These are phyloP conservation scores for Rhizoglyphus robini DNA, from an alignment of 1,140 invertebrate genomes.

Conservation along the genomic window DNA sequence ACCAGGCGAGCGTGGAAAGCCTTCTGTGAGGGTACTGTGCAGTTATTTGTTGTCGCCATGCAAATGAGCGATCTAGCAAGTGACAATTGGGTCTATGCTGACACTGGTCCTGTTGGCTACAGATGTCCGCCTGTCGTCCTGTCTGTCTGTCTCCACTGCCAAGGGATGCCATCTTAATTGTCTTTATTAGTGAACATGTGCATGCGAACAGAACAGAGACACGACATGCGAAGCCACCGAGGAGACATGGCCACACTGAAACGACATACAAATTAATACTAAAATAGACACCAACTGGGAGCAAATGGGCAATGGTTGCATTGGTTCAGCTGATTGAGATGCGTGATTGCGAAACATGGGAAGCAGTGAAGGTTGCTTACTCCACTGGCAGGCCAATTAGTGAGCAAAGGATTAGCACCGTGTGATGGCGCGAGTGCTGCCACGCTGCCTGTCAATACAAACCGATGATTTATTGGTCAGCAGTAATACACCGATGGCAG, in stretches of 20 bases:
- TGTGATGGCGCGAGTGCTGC: neutral
- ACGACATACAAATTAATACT: neutral
- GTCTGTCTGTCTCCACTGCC: neutral
- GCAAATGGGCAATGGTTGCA: neutral
- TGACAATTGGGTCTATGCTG: neutral
- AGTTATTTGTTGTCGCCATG: too few relatives aligned
- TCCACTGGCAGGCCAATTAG: neutral
- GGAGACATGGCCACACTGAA: neutral
- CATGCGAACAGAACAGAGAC: neutral
- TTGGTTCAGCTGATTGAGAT: neutral
- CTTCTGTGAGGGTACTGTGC: too few relatives aligned
- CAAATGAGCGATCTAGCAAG: neutral
- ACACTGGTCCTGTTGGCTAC: neutral
- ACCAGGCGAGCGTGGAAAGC: too few relatives aligned
- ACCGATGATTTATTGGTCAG: neutral
- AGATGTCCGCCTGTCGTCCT: neutral
- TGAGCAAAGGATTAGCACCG: neutral
- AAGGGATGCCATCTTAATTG: constrained; percentile 2
- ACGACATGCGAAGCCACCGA: too few relatives aligned
- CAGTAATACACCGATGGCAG: neutral
- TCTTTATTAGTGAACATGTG: constrained; percentile 8
- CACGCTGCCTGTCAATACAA: neutral
- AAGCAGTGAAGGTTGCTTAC: neutral
- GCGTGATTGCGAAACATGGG: neutral
- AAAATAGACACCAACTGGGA: neutral